phyloP scores from a whole-genome alignment of 2,113 vertebrate species.

The Grammomys surdaster region DNA sequence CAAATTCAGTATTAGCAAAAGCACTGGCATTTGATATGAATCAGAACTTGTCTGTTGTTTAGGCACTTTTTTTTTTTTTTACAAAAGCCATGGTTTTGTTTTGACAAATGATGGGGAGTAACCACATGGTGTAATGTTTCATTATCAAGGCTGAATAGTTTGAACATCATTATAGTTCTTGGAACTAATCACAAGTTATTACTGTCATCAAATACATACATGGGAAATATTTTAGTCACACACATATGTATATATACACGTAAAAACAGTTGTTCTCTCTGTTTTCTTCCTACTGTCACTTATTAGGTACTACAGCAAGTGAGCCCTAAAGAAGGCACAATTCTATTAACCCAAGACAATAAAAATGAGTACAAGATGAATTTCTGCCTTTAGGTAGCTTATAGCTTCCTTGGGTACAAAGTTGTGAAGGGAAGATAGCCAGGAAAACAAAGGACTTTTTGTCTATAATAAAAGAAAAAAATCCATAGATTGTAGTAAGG shows the following conservation, averaged over 20 bases:
- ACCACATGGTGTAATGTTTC: background rate
- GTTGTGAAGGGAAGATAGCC: background rate
- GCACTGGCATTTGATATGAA: background rate
- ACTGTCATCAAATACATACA: background rate
- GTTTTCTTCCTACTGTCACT: background rate
- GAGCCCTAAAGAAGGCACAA: background rate
- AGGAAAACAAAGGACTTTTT: background rate
- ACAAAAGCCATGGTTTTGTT: background rate
- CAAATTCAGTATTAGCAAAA: conserved; percentile 11
- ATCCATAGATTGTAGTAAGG: background rate
- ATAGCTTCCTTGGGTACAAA: background rate
- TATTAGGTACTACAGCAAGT: background rate
- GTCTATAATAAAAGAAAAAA: background rate
- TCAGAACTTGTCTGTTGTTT: background rate
- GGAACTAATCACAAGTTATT: background rate
- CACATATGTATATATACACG: background rate
- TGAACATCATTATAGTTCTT: background rate
- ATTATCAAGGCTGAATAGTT: conserved; percentile 9
- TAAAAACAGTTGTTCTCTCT: background rate
- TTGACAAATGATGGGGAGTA: conserved; percentile 12
- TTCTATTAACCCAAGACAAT: background rate
- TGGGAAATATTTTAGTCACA: background rate
- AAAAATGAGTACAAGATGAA: background rate
- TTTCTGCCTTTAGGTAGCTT: background rate
- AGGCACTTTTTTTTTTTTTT: background rate